phyloP scores from a whole-genome alignment of 2,888 invertebrate species.

The Galerucella pusilla region DNA sequence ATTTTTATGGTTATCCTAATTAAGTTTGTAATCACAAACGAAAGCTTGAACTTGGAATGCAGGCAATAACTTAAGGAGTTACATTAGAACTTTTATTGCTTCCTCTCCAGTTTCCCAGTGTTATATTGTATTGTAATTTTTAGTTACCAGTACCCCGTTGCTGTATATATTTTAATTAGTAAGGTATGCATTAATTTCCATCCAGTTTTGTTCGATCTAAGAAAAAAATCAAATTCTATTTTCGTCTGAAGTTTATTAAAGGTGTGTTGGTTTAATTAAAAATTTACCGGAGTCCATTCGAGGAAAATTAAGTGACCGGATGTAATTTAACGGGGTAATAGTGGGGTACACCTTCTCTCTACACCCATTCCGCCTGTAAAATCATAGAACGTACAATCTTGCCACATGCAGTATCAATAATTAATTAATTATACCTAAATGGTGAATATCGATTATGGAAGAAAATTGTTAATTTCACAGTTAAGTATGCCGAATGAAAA shows the following conservation, averaged over 20 bases:
- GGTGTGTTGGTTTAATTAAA: conserved; percentile 46
- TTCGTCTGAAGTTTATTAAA: conserved; percentile 21
- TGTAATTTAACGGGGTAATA: conserved; percentile 24
- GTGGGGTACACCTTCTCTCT: conserved; percentile 47
- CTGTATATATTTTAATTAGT: neutral
- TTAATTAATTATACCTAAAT: conserved; percentile 54
- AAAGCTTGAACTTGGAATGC: no score
- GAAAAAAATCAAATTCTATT: conserved; percentile 14
- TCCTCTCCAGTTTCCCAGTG: no score
- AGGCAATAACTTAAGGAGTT: no score
- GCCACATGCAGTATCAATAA: conserved; percentile 50
- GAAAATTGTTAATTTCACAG: conserved; percentile 48
- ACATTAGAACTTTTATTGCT: no score
- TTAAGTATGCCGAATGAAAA: conserved; percentile 28
- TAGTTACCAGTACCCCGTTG: no score
- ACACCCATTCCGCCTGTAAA: conserved; percentile 46
- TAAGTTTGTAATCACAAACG: no score
- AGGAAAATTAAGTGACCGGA: conserved; percentile 49
- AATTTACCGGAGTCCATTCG: conserved; percentile 45
- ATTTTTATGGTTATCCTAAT: no score
- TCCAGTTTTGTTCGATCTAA: neutral
- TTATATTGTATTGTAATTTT: no score
- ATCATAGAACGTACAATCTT: conserved; percentile 47
- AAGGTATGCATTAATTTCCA: neutral
- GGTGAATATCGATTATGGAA: conserved; percentile 51